Percentiles rank a stretch among this genome's conserved stretches.
phyloP scores from a whole-genome alignment of 35 echinoderm and acorn worm genomes.

The Patiria miniata region DNA sequence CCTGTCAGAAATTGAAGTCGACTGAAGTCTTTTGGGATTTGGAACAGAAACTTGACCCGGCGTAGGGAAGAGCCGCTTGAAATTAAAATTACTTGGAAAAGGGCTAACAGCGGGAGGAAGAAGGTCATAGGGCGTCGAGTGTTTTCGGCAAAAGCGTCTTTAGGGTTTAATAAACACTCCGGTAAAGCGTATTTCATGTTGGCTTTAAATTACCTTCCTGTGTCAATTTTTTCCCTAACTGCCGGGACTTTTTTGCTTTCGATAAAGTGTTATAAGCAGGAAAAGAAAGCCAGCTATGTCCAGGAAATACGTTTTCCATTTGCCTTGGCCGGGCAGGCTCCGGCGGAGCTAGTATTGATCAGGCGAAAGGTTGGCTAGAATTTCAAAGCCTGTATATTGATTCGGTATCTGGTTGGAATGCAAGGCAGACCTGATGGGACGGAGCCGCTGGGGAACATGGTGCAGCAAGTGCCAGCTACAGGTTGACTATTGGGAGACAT shows the following conservation, averaged over 20 bases:
- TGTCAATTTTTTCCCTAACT: neutral
- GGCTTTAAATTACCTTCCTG: neutral
- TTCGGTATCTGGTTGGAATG: slow-evolving; percentile 25
- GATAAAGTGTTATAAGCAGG: neutral
- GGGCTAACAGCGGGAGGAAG: neutral
- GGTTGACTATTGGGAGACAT: neutral
- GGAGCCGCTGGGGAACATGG: neutral
- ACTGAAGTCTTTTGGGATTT: slow-evolving; percentile 2
- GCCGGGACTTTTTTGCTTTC: neutral
- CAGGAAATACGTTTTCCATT: slow-evolving; percentile 26
- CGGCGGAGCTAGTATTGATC: neutral
- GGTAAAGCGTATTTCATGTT: neutral
- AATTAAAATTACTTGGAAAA: neutral
- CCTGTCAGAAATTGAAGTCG: neutral
- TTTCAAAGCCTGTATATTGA: slow-evolving; percentile 21
- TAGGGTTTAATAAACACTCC: neutral
- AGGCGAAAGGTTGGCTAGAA: neutral
- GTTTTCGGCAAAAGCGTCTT: slow-evolving; percentile 1
- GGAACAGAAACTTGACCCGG: slow-evolving; percentile 6
- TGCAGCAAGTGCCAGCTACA: neutral
- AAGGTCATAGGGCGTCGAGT: neutral
- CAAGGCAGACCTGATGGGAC: neutral
- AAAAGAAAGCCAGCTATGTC: neutral
- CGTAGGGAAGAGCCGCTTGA: neutral
- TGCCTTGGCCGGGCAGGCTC: neutral